Conservation (phyloP, 2,113 vertebrate species). For the Fulmarus glacialis region DNA sequence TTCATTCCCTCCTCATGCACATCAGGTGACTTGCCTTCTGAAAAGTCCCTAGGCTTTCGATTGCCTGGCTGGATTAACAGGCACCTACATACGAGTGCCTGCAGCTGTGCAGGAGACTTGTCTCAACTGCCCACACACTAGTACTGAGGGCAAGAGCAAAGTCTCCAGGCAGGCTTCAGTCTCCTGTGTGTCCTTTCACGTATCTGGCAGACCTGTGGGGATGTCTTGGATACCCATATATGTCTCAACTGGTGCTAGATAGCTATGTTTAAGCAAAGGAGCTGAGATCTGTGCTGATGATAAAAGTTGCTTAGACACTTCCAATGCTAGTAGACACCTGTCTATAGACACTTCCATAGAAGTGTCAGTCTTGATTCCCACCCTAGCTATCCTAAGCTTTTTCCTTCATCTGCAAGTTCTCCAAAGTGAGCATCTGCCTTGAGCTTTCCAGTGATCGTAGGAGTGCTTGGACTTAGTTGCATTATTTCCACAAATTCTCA, state of each 20-base stretch:
- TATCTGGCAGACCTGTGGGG: background rate
- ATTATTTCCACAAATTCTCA: background rate
- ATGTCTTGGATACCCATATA: background rate
- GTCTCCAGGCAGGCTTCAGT: background rate
- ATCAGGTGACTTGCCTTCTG: background rate
- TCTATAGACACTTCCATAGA: accelerated
- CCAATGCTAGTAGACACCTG: background rate
- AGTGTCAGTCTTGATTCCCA: background rate
- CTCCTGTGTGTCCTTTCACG: background rate
- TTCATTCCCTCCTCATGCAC: background rate
- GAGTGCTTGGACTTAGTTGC: background rate
- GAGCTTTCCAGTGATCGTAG: background rate
- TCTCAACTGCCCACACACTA: background rate
- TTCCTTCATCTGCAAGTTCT: background rate
- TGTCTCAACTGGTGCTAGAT: background rate
- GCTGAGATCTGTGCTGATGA: background rate
- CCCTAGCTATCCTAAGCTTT: accelerated
- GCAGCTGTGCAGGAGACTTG: background rate
- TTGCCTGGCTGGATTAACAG: background rate
- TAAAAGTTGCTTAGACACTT: background rate
- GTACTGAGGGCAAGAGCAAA: background rate
- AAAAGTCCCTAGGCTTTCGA: background rate
- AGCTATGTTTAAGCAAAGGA: background rate
- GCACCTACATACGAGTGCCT: background rate
- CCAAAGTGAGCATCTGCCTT: background rate